Evolutionary conservation across 2,113 vertebrate species (phyloP), one percentile per base, ranked within the genome.

Genomic region (Sturnus vulgaris): DNA sequence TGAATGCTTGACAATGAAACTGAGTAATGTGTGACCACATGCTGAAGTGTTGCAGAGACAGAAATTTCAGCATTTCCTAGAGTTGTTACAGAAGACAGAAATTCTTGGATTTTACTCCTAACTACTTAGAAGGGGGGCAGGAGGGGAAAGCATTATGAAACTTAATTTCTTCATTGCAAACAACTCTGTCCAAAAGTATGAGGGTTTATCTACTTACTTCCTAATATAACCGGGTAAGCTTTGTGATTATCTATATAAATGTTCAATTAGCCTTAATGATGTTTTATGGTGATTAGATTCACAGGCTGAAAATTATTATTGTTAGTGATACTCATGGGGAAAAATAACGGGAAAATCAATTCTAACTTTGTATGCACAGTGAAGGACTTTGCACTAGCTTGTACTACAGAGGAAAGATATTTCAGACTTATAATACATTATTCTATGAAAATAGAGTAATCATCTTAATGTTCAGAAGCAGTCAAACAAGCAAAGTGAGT

Each of bases 201-300:
- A 80, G 30, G 53, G 30, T 94, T 91, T 68, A 66, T 70, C 80
- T 95, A n/a, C 84, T 92, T 88, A 71, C 6, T 83, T 88, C 84
- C 60, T 84, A 70, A 78, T 88, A 82, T 60, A 91, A 88, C 33
- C 53, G 30, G 15, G 28, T 70, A 86, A 92, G 53, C 37, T 92
- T 83, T 89, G 86, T 93, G 86, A 93, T 94, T 93, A 92, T 86
- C 76, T 92, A 56, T 93, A 91, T 84, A 94, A 93, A 93, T 91
- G 69, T 95, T 88, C 91, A 91, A 94, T 96, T 95, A 94, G 31
- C 20, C 46, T 91, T 94, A 90, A 94, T 91, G 92, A 88, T 93
- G 31, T 93, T 95, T 95, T 93, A 88, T 94, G 81, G 61, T 94
- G 70, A 95, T 94, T 78, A 93, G 72, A 91, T 92, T 90, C 88